These are phyloP conservation scores for Agapostemon virescens DNA, from an alignment of 2,888 invertebrate genomes.

Conservation along the genomic window DNA sequence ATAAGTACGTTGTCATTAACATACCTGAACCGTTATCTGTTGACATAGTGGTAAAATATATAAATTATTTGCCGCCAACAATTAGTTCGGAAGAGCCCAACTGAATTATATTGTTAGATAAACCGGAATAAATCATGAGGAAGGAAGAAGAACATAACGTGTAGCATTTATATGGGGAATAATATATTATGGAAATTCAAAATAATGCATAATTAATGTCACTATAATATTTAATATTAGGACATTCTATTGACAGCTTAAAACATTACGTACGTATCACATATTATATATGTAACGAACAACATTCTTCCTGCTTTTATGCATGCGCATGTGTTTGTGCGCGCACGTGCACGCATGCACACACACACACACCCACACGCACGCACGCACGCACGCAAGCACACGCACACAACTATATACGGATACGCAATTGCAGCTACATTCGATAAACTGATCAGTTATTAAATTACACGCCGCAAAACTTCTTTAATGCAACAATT, in stretches of 20 bases:
- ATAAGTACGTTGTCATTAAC: too few relatives aligned
- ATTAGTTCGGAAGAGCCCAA: too few relatives aligned
- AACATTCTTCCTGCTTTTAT: slow-evolving; percentile 60
- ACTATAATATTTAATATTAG: slow-evolving; percentile 78
- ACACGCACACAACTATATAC: too few relatives aligned
- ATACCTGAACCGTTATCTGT: too few relatives aligned
- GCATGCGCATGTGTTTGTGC: slow-evolving; percentile 53
- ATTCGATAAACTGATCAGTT: slow-evolving; percentile 74
- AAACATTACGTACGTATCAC: slow-evolving; percentile 73
- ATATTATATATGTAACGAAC: slow-evolving; percentile 71
- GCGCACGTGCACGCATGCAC: too few relatives aligned
- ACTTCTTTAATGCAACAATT: slow-evolving; percentile 29
- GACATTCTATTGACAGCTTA: slow-evolving; percentile 79
- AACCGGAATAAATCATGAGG: too few relatives aligned
- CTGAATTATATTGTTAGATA: too few relatives aligned
- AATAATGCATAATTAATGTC: slow-evolving; percentile 73
- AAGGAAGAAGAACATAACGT: too few relatives aligned
- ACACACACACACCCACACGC: too few relatives aligned
- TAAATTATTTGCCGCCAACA: too few relatives aligned
- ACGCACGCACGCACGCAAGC: too few relatives aligned
- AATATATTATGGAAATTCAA: slow-evolving; percentile 31
- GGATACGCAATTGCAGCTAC: slow-evolving; percentile 71
- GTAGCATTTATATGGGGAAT: not conserved
- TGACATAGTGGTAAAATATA: too few relatives aligned
- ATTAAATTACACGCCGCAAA: slow-evolving; percentile 63